Evolutionary conservation across 1,140 invertebrate species (phyloP), one percentile per base, ranked within the genome.

Genomic region (Notospermus geniculatus): DNA sequence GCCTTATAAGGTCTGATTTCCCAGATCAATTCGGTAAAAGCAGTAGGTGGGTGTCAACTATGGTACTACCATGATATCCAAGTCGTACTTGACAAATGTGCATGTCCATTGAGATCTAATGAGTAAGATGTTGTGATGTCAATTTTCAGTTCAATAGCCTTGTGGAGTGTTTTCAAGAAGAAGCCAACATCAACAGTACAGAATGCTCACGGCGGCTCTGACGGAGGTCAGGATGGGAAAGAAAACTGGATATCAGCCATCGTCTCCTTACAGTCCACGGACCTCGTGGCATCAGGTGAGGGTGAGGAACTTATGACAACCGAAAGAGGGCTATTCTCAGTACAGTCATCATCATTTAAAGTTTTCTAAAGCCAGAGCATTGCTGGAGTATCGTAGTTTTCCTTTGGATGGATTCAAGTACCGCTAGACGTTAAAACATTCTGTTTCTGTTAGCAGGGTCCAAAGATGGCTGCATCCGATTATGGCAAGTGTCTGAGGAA

Each of bases 111-210:
- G 19, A 5, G 1, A 29, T 17, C 19, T 43, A 57, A 11, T 57
- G 17, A 52, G 9, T 52, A 23, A 22, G 17, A 45, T 57, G 56
- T 4, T 52, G 25, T 27, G 7, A 56, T 29, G 13, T 59, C 4
- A 55, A 43, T 64, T 69, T 64, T 19, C 62, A 87, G 87, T 43
- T 85, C 87, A 19, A 73, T 98, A 2, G 88, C 88, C 71, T 67
- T 97, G 4, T 98, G 95, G 95, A 89, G 89, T 71, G 86, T 87
- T 7, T 81, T 89, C 59, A 95, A 95, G 77, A 98, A 98, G 81
- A 95, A 95, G 77, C 92, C 95, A 4, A 71, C 94, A 11, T 54
- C 84, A 69, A 85, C 80, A n/a, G 78, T 91, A 1, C 66, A 77
- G 29, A 80, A 87, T 70, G 92, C 92, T n/a, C 94, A 97, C 81